Base-by-base conservation (phyloP, 2,797 vertebrate species). In the Harpagifer antarcticus region DNA sequence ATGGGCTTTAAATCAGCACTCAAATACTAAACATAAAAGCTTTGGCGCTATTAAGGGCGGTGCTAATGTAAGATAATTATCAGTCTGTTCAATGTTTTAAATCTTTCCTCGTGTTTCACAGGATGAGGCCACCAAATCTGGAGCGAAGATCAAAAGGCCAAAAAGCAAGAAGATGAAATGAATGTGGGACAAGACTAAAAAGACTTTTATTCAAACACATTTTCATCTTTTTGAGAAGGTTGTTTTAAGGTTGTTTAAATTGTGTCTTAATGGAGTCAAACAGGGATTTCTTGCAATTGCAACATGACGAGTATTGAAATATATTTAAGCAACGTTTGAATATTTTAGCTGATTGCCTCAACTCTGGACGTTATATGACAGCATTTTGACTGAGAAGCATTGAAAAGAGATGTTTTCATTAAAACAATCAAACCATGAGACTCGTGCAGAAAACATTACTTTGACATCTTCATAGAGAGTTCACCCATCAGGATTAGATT, bases 151-250 rank as follows among this genome's bases (percentile, higher is more conserved):
- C 86, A 95, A 92, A 79, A 94, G 74, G 77, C 68, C 84, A 56
- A 94, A 93, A 92, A 81, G 53, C 91, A 96, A 94, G 92, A 95
- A 94, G 86, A 81, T 84, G 7, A 96, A 94, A 85, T 96, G 79
- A 94, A 79, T 66, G 66, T 61, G 9, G 23, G 40, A 19, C 42
- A 33, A 33, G 55, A n/a, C 10, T 11, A 20, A 42, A 64, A 17
- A 31, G 12, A 72, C 33, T 20, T 68, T 59, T 53, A 40, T 37
- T 74, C 4, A 43, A 42, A 67, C 8, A n/a, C 11, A 1, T 13
- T 31, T 73, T 53, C 50, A 6, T 9, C 48, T 4, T 40, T 59
- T 20, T 0, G 0, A 52, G 71, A 74, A 13, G 20, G 13, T 65
- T 0, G 4, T 42, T 85, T 49, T 6, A 69, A 27, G 27, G 0